These are phyloP conservation scores for Hydrozoanthus tunicans DNA, from an alignment of 64 coral and sea anemone species.

Conservation along the genomic window DNA sequence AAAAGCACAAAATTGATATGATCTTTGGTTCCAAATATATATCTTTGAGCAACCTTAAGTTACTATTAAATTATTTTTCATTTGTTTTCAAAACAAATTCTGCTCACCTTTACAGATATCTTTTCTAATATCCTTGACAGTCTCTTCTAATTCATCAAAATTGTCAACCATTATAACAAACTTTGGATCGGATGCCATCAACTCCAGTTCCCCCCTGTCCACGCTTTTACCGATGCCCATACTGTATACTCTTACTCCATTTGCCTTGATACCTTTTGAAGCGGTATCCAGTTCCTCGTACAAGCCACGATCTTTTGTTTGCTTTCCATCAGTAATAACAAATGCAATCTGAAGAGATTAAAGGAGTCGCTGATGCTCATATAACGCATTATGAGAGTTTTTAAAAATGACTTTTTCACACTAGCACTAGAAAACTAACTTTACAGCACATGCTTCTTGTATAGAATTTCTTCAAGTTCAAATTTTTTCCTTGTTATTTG, in stretches of 20 bases:
- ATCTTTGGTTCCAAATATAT: too few relatives aligned
- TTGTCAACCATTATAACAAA: conserved; percentile 12
- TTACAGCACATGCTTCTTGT: too few relatives aligned
- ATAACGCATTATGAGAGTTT: background rate
- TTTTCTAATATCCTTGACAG: conserved; percentile 36
- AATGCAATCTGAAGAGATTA: conserved; percentile 28
- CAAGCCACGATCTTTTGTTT: conserved; percentile 29
- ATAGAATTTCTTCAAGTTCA: too few relatives aligned
- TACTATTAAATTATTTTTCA: too few relatives aligned
- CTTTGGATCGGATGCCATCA: conserved; percentile 35
- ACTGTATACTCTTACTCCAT: conserved; percentile 24
- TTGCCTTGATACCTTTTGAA: conserved; percentile 26
- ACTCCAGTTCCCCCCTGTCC: conserved; percentile 21
- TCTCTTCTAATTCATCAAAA: conserved; percentile 34
- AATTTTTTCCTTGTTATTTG: too few relatives aligned
- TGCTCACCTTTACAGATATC: conserved; percentile 36
- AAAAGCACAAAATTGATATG: too few relatives aligned
- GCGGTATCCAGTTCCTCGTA: conserved; percentile 41
- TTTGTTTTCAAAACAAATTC: background rate
- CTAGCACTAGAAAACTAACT: too few relatives aligned
- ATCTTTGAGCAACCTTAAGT: too few relatives aligned
- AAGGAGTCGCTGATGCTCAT: background rate
- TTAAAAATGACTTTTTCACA: too few relatives aligned
- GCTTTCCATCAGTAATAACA: conserved; percentile 49
- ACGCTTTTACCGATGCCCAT: conserved; percentile 36